These are phyloP conservation scores for Lasioglossum vierecki DNA, from an alignment of 2,888 invertebrate genomes.

Conservation along the genomic window DNA sequence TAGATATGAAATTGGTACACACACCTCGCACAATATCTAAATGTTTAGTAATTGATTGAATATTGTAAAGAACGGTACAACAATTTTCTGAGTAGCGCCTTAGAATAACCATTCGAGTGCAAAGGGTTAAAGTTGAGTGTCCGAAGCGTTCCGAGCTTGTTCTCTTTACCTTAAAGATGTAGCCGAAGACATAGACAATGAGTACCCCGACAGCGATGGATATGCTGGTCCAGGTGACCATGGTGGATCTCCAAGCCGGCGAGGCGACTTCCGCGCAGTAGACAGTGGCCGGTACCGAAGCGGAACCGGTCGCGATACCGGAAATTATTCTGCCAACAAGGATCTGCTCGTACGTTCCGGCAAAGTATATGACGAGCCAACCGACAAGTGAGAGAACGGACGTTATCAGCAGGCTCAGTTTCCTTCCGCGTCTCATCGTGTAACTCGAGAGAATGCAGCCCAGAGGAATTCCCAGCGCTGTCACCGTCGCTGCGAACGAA, in stretches of 20 bases:
- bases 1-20: too few relatives aligned
- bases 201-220: conserved; percentile 85
- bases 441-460: conserved; percentile 85
- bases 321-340: conserved; percentile 84
- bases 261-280: conserved; percentile 86
- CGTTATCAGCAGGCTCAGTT: conserved; percentile 83
- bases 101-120: too few relatives aligned
- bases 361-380: conserved; percentile 85
- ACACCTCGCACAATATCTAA: too few relatives aligned
- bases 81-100: too few relatives aligned
- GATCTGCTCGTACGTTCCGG: conserved; percentile 81
- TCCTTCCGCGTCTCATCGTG: conserved; percentile 85
- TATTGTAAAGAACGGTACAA: too few relatives aligned
- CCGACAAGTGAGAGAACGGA: conserved; percentile 85
- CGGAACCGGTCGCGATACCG: conserved; percentile 85
- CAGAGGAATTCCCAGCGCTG: conserved; percentile 85
- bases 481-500: conserved; percentile 84
- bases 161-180: conserved; percentile 82
- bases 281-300: conserved; percentile 85
- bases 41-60: too few relatives aligned
- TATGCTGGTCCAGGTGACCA: conserved; percentile 86
- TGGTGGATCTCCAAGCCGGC: conserved; percentile 84
- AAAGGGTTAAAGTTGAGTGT: too few relatives aligned
- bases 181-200: conserved; percentile 85
- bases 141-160: background rate